A percentile compares a stretch with the other conserved stretches of the same genome.
phyloP scores from a whole-genome alignment of 2,888 invertebrate species.

The Abscondita cerata region DNA sequence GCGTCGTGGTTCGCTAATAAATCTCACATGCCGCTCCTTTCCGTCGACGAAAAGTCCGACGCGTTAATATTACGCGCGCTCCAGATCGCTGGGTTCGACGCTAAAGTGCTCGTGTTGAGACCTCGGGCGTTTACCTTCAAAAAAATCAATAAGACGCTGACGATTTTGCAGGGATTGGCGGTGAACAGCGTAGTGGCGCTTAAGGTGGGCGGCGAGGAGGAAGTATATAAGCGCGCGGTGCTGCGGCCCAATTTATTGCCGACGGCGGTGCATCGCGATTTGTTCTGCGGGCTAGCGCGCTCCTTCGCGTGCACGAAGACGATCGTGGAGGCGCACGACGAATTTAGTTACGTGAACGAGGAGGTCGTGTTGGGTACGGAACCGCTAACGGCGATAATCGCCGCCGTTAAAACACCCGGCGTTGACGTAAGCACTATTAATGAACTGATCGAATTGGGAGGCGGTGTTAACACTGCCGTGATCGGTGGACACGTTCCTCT shows the following conservation, averaged over 20 bases:
- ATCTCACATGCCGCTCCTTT: conserved; percentile 22
- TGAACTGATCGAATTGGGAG: conserved; percentile 11
- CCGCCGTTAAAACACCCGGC: conserved; percentile 13
- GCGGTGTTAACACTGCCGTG: conserved; percentile 14
- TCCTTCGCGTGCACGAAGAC: conserved; percentile 5
- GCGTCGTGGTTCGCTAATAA: conserved; percentile 20
- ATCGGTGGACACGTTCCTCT: conserved; percentile 16
- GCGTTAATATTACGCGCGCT: conserved; percentile 18
- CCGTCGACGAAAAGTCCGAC: conserved; percentile 13
- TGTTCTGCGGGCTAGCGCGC: conserved; percentile 3
- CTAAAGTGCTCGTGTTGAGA: conserved; percentile 23
- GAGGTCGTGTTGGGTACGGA: conserved; percentile 1
- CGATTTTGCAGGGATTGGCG: conserved; percentile 13
- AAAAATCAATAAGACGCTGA: conserved; percentile 4
- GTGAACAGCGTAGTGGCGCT: neutral
- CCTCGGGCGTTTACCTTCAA: conserved; percentile 6
- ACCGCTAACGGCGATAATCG: conserved; percentile 3
- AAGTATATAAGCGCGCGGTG: neutral
- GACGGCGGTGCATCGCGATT: neutral
- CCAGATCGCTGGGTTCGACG: conserved; percentile 13
- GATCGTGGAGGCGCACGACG: conserved; percentile 25
- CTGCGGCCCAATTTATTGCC: neutral
- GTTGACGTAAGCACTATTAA: conserved; percentile 13
- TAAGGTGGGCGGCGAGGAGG: neutral
- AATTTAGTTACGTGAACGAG: conserved; percentile 20